phyloP scores from a whole-genome alignment of 2,888 invertebrate genomes.

The Aplocera efformata region DNA sequence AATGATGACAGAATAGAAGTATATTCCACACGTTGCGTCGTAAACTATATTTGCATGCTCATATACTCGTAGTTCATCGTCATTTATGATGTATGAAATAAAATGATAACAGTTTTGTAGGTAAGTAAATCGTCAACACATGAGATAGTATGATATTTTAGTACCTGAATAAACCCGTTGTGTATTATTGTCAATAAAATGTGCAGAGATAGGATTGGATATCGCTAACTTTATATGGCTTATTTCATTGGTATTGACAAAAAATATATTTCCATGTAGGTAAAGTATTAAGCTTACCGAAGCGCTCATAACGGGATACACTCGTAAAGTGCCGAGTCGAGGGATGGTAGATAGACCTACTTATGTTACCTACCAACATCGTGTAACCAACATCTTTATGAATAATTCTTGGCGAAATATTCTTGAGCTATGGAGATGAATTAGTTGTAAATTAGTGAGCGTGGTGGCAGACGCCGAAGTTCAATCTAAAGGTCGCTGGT shows the following conservation, averaged over 20 bases:
- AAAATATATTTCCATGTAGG: background rate
- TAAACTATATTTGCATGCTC: slow-evolving; percentile 24
- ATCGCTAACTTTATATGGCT: slow-evolving; percentile 2
- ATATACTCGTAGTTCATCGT: background rate
- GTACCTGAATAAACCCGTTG: slow-evolving; percentile 8
- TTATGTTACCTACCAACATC: no score
- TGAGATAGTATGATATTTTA: slow-evolving; percentile 14
- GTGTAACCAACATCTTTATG: no score
- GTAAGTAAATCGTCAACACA: slow-evolving; percentile 2
- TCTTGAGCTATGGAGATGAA: no score
- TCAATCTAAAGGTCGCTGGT: no score
- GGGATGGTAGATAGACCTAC: no score
- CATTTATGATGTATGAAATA: slow-evolving; percentile 9
- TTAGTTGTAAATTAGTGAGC: no score
- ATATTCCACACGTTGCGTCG: slow-evolving; percentile 9
- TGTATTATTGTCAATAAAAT: slow-evolving; percentile 7
- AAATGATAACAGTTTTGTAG: slow-evolving; percentile 8
- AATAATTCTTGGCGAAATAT: no score
- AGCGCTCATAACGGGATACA: no score
- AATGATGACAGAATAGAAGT: slow-evolving; percentile 16
- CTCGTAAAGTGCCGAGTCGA: no score
- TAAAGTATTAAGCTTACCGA: background rate
- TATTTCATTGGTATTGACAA: slow-evolving; percentile 8
- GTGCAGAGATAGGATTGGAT: slow-evolving; percentile 4
- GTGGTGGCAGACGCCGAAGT: no score